These are phyloP conservation scores for Hypomecis punctinalis DNA, from an alignment of 2,888 invertebrate species.

Conservation along the genomic window DNA sequence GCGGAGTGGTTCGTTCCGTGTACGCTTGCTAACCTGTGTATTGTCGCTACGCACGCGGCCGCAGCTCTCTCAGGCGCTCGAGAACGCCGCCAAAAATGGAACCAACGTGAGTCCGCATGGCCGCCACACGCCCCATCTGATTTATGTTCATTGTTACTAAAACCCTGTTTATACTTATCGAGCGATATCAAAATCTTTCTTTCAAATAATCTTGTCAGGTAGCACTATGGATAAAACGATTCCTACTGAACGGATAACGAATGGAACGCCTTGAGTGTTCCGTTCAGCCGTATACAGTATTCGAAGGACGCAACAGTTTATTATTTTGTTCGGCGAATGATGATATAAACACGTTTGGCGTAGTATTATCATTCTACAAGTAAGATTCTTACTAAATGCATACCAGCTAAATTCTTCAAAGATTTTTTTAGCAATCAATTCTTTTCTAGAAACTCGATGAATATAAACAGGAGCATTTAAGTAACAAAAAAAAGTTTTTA, in stretches of 20 bases:
- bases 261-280: too few relatives aligned
- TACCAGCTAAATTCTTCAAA: too few relatives aligned
- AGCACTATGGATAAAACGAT: not conserved
- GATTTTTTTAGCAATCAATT: too few relatives aligned
- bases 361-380: too few relatives aligned
- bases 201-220: not conserved
- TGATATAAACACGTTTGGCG: too few relatives aligned
- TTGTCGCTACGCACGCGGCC: conserved; percentile 74
- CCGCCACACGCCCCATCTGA: conserved; percentile 38
- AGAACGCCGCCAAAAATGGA: conserved; percentile 88
- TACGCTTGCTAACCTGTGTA: conserved; percentile 79
- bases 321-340: too few relatives aligned
- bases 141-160: conserved; percentile 10
- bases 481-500: conserved; percentile 11
- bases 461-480: conserved; percentile 6
- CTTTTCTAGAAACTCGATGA: conserved; percentile 4
- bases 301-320: too few relatives aligned
- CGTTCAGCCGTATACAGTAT: too few relatives aligned
- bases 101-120: conserved; percentile 85
- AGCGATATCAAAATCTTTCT: too few relatives aligned
- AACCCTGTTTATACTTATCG: conserved; percentile 18
- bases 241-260: too few relatives aligned
- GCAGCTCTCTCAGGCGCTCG: conserved; percentile 88
- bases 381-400: too few relatives aligned
- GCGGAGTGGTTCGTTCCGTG: conserved; percentile 54